These are phyloP conservation scores for Cheilosia vernalis DNA, from an alignment of 2,888 invertebrate species.

Conservation along the genomic window DNA sequence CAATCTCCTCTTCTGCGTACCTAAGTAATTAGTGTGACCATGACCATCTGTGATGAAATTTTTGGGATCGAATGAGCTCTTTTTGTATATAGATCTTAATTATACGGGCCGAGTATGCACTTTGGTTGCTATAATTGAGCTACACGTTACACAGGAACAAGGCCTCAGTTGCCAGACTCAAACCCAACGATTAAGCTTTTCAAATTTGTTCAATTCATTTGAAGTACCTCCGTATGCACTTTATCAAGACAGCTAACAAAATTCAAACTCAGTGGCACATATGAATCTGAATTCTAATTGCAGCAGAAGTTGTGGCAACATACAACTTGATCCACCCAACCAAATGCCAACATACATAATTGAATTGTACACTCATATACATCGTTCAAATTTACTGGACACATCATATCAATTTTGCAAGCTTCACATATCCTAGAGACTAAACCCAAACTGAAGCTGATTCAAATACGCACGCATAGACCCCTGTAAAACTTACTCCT, in stretches of 20 bases:
- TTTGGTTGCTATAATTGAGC: too few relatives aligned
- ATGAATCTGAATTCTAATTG: background rate
- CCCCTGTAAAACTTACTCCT: slow-evolving; percentile 35
- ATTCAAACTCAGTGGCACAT: background rate
- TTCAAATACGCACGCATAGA: too few relatives aligned
- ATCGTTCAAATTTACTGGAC: slow-evolving; percentile 29
- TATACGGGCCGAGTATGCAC: too few relatives aligned
- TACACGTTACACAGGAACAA: too few relatives aligned
- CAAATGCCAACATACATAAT: slow-evolving; percentile 30
- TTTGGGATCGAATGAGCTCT: too few relatives aligned
- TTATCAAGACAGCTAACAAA: background rate
- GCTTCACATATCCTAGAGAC: background rate
- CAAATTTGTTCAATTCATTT: too few relatives aligned
- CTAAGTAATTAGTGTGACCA: too few relatives aligned
- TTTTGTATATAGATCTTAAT: too few relatives aligned
- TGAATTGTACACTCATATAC: slow-evolving; percentile 19
- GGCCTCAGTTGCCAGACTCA: too few relatives aligned
- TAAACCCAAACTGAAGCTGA: background rate
- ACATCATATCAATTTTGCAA: slow-evolving; percentile 38
- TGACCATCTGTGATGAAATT: too few relatives aligned
- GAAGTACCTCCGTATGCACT: background rate
- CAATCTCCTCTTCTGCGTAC: too few relatives aligned
- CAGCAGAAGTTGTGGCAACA: background rate
- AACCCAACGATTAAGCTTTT: too few relatives aligned
- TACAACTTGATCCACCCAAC: background rate